These are phyloP conservation scores for Atractosteus spatula DNA, from an alignment of 2,113 vertebrate genomes.

Conservation along the genomic window DNA sequence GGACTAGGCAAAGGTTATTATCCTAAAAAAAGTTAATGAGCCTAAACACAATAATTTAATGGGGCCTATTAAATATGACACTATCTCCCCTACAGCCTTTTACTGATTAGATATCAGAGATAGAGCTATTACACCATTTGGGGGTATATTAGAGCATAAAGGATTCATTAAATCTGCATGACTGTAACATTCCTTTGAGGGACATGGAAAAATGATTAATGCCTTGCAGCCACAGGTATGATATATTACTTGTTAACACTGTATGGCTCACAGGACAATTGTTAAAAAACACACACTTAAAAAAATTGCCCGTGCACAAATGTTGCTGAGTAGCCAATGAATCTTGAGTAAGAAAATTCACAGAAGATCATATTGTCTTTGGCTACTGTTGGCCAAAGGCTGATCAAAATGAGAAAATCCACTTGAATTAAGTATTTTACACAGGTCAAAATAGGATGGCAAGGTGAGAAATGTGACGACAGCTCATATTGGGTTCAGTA, in stretches of 20 bases:
- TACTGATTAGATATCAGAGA: conserved; percentile 2
- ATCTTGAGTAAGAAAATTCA: not conserved
- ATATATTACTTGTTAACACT: not conserved
- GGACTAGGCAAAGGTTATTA: conserved; percentile 5
- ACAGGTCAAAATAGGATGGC: too few relatives aligned
- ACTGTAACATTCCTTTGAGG: conserved; percentile 1
- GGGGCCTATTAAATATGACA: conserved; percentile 2
- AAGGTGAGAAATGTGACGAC: too few relatives aligned
- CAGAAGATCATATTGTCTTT: too few relatives aligned
- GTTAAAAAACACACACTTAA: not conserved
- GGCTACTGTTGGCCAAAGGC: too few relatives aligned
- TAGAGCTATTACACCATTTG: conserved; percentile 1
- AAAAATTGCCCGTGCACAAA: not conserved
- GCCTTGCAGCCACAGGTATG: conserved; percentile 9
- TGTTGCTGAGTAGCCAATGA: not conserved
- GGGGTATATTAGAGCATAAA: not conserved
- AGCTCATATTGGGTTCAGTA: too few relatives aligned
- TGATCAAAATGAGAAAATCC: too few relatives aligned
- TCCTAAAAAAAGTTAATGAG: not conserved
- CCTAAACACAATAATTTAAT: conserved; percentile 11
- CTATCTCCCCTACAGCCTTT: conserved; percentile 5
- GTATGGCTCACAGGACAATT: not conserved
- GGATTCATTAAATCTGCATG: conserved; percentile 6
- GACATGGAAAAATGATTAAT: not conserved
- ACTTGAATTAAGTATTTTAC: too few relatives aligned